Conservation (phyloP, 1,140 invertebrate species). For the Ceratitis capitata region DNA sequence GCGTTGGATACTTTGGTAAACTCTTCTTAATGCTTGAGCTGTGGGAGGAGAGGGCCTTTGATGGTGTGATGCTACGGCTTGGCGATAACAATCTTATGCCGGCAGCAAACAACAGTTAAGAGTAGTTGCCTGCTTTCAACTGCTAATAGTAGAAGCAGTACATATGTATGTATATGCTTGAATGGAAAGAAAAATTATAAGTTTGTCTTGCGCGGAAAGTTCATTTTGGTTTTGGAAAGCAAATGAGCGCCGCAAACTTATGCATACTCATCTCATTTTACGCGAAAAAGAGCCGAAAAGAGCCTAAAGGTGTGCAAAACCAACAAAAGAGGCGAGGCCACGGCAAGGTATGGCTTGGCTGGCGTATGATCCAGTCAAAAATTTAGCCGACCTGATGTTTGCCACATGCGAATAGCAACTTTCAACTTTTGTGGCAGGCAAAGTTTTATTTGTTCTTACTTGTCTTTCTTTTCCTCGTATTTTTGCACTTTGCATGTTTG, state of each 20-base stretch:
- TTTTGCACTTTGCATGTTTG: background rate
- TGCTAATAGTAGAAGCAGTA: constrained; percentile 28
- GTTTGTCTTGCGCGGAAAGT: constrained; percentile 5
- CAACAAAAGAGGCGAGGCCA: background rate
- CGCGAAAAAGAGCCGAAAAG: background rate
- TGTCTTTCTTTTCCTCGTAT: background rate
- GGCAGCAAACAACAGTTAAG: background rate
- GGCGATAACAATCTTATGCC: background rate
- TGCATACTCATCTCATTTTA: background rate
- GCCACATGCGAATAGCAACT: background rate
- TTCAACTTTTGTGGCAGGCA: background rate
- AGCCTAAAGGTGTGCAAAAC: constrained; percentile 17
- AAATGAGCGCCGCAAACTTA: background rate
- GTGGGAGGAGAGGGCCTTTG: no score
- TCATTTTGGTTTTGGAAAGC: background rate
- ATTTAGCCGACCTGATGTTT: background rate
- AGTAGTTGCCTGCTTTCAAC: constrained; percentile 4
- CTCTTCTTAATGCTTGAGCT: background rate
- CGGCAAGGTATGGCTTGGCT: background rate
- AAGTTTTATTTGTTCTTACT: constrained; percentile 18
- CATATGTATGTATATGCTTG: constrained; percentile 14
- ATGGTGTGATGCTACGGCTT: no score
- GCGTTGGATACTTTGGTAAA: background rate
- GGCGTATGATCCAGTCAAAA: background rate
- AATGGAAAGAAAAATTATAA: constrained; percentile 1